Percentiles rank a stretch among this genome's conserved stretches.
These are phyloP conservation scores for Stichopus horrens DNA, from an alignment of 53 echinoderm and acorn worm genomes.

Conservation along the genomic window DNA sequence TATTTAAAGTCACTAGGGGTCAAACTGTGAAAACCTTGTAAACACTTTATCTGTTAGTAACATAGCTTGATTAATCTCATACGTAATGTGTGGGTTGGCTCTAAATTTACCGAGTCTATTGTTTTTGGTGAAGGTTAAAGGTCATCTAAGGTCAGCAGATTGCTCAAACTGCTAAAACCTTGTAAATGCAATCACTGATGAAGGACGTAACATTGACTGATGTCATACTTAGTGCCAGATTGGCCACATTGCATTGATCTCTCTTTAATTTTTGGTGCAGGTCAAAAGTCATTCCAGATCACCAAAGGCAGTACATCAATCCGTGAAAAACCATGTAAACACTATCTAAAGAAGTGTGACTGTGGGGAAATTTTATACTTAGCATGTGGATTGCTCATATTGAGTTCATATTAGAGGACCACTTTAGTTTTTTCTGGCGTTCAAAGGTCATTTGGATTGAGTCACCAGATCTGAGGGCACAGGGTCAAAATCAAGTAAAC, in stretches of 20 bases:
- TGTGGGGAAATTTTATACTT: too few relatives aligned
- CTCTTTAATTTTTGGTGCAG: neutral
- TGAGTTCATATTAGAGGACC: too few relatives aligned
- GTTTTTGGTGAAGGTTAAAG: neutral
- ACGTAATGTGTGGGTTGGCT: neutral
- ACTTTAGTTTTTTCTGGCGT: too few relatives aligned
- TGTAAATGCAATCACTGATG: neutral
- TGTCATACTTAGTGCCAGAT: neutral
- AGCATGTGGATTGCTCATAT: too few relatives aligned
- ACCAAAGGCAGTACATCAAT: neutral
- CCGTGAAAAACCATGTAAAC: too few relatives aligned
- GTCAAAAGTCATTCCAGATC: neutral
- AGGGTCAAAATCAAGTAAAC: too few relatives aligned
- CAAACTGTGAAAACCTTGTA: neutral
- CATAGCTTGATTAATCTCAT: neutral
- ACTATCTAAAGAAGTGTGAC: too few relatives aligned
- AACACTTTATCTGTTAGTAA: neutral
- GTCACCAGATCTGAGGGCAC: too few relatives aligned
- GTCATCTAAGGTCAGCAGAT: neutral
- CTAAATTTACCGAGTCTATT: neutral
- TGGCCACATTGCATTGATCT: neutral
- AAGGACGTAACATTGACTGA: neutral
- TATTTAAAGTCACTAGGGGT: neutral
- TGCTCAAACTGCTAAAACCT: neutral
- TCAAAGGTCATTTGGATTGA: too few relatives aligned